Evolutionary conservation across 2,888 invertebrate genomes (phyloP).

Genomic region (Parasteatoda lunata): DNA sequence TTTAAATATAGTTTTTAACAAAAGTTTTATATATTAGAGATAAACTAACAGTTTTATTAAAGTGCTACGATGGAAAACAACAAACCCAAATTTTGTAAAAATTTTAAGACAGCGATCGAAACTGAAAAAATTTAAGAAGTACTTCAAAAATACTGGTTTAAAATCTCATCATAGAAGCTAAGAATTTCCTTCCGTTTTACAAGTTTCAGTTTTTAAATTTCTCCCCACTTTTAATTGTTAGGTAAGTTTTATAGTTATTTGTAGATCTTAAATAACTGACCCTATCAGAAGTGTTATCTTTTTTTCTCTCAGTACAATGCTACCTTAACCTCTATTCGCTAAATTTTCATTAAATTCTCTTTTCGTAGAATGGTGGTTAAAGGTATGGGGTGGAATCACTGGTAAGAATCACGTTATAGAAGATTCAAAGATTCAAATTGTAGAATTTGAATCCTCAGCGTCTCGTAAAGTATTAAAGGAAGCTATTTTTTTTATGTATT

Average conservation of each 20-base stretch:
- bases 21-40: no score
- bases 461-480: background rate
- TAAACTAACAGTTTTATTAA: no score
- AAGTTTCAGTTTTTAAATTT: background rate
- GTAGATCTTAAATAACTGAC: background rate
- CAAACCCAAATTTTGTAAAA: no score
- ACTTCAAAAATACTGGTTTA: no score
- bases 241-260: background rate
- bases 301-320: background rate
- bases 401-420: background rate
- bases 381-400: background rate
- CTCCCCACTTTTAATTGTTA: background rate
- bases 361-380: background rate
- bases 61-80: no score
- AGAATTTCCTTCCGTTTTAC: background rate
- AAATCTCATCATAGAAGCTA: background rate
- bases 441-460: constrained; percentile 12
- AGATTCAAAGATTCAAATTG: background rate
- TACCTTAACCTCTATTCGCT: constrained; percentile 8
- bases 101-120: no score
- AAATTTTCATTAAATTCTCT: constrained; percentile 3
- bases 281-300: background rate
- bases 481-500: background rate
- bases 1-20: no score
- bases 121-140: no score